Evolutionary conservation across 2,797 vertebrate species (phyloP), one percentile per base, ranked within the genome.

Genomic region (Trachops cirrhosus): DNA sequence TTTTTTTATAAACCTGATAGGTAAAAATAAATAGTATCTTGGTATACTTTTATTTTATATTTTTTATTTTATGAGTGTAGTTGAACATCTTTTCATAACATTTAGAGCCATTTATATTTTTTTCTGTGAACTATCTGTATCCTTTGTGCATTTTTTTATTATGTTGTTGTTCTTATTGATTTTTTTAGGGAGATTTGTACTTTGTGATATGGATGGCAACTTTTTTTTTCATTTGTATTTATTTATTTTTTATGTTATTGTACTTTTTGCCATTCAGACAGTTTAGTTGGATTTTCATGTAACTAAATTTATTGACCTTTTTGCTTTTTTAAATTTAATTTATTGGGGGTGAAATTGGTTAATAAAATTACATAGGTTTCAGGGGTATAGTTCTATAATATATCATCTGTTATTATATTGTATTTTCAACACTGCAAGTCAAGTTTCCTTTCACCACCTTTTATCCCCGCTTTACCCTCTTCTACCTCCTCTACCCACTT

Each of bases 91-190:
- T 87, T 88, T 86, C 37, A 50, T 78, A 92, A 68, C n/a, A 74
- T 93, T 92, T 70, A 78, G 32, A 93, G n/a, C 14, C 34, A 77
- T 68, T 92, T 95, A 46, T 82, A 93, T 59, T 84, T 94, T 79
- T 82, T 91, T 48, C 39, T 84, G 70, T 78, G 86, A 89, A 70
- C 22, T 62, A 50, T 74, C 24, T 89, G 48, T 57, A 50, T 68
- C 2, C 15, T 79, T 96, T 91, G 74, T 39, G 39, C 12, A 86
- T 94, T 91, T 94, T 85, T 80, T 34, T 86, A 75, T 78, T 95
- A 78, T 5, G 9, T 89, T 77, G 29, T 78, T 86, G 18, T 50
- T 77, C 41, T 85, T 78, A 52, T 29, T 79, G 44, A 75, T 54
- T 88, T 68, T 82, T 74, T 62, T 16, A 79, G 16, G 18, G n/a